phyloP scores from a whole-genome alignment of 2,113 vertebrate species.

The Rhodinocichla rosea region DNA sequence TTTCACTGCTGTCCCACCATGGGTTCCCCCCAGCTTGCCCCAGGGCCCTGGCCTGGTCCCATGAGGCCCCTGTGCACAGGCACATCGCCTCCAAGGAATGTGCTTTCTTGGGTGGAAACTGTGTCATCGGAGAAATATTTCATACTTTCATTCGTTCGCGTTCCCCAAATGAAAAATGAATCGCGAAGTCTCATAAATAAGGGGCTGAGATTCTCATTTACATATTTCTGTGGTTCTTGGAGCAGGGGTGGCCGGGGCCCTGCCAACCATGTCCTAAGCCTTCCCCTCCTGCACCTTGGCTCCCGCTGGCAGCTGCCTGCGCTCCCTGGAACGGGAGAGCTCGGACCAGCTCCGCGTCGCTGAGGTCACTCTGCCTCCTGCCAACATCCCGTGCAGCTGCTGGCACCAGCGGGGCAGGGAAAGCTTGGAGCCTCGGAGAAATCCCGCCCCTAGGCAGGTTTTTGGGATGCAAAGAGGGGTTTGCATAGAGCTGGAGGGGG shows the following conservation, averaged over 20 bases:
- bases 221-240: conserved; percentile 68
- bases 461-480: neutral
- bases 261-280: conserved; percentile 60
- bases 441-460: neutral
- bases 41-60: neutral
- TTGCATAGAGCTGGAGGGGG: neutral
- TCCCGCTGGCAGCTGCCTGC: neutral
- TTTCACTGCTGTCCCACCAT: neutral
- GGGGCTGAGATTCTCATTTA: conserved; percentile 42
- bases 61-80: neutral
- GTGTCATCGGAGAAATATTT: conserved; percentile 62
- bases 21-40: neutral
- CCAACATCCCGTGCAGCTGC: neutral
- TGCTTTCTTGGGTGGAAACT: conserved; percentile 42
- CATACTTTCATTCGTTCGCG: conserved; percentile 46
- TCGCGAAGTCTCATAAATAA: conserved; percentile 40
- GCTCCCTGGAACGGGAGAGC: neutral
- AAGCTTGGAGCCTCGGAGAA: neutral
- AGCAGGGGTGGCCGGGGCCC: neutral
- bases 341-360: neutral
- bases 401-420: rapidly evolving
- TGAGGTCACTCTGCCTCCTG: neutral
- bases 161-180: conserved; percentile 51
- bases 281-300: neutral
- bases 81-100: conserved; percentile 54